Evolutionary conservation across 2,888 invertebrate genomes (phyloP).

Genomic region (Alentia gelatinosa): DNA sequence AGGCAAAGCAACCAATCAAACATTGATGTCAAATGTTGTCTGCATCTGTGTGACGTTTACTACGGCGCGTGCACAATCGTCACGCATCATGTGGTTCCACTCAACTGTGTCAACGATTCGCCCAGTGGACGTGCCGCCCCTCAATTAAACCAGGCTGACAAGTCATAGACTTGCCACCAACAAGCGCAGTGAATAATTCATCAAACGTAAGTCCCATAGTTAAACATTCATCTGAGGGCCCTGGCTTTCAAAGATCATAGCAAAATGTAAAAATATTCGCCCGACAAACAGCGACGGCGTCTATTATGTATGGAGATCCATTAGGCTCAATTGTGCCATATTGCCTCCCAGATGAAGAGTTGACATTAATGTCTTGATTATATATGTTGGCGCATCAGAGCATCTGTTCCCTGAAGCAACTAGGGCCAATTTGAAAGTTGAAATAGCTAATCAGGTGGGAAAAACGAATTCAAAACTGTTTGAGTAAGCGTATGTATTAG

Average conservation of each 20-base stretch:
- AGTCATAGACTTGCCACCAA: neutral
- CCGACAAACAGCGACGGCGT: neutral
- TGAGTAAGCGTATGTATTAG: too few relatives aligned
- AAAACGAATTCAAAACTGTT: too few relatives aligned
- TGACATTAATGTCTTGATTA: neutral
- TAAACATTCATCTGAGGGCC: neutral
- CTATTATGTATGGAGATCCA: neutral
- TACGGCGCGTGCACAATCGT: neutral
- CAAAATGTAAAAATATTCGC: neutral
- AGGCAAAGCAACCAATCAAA: neutral
- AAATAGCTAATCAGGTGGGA: too few relatives aligned
- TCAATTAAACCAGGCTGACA: neutral
- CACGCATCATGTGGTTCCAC: neutral
- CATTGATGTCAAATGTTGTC: neutral
- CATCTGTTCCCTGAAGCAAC: neutral
- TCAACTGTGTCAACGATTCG: slow-evolving; percentile 14
- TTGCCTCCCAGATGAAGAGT: neutral
- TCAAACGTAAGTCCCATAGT: neutral
- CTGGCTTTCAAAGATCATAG: neutral
- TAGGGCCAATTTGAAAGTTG: too few relatives aligned
- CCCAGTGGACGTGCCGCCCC: neutral
- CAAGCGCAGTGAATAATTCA: neutral
- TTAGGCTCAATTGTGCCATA: neutral
- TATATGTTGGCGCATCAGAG: neutral
- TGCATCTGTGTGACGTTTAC: neutral